Conservation (phyloP, 2,888 invertebrate genomes). For the Odontothrips loti region DNA sequence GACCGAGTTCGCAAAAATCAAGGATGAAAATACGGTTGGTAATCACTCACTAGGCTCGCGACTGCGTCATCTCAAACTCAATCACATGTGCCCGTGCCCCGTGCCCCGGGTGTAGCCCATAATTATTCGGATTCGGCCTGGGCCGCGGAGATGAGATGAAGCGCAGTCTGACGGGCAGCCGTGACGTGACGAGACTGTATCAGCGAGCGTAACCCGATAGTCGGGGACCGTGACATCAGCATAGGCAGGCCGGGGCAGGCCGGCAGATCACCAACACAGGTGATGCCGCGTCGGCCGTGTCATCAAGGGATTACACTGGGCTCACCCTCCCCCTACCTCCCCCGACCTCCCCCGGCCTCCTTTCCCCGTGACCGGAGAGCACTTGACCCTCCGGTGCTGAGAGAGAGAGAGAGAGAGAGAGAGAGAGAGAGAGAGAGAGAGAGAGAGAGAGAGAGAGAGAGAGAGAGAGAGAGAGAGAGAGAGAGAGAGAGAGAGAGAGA, state of each 20-base stretch:
- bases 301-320: neutral
- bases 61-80: too few relatives aligned
- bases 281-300: neutral
- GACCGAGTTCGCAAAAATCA: too few relatives aligned
- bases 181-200: neutral
- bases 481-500: too few relatives aligned
- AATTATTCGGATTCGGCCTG: too few relatives aligned
- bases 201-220: neutral
- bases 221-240: neutral
- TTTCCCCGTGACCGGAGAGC: constrained; percentile 22
- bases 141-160: neutral
- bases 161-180: neutral
- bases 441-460: too few relatives aligned
- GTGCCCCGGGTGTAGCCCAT: too few relatives aligned
- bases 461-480: too few relatives aligned
- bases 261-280: neutral
- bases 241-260: neutral
- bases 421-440: too few relatives aligned
- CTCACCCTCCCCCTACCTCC: neutral
- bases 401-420: neutral
- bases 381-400: constrained; percentile 7
- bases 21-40: too few relatives aligned
- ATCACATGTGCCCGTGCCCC: too few relatives aligned
- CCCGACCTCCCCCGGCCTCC: neutral
- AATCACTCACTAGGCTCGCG: too few relatives aligned